These are phyloP conservation scores for Eidolon helvum DNA, from an alignment of 2,113 vertebrate species.

Conservation along the genomic window DNA sequence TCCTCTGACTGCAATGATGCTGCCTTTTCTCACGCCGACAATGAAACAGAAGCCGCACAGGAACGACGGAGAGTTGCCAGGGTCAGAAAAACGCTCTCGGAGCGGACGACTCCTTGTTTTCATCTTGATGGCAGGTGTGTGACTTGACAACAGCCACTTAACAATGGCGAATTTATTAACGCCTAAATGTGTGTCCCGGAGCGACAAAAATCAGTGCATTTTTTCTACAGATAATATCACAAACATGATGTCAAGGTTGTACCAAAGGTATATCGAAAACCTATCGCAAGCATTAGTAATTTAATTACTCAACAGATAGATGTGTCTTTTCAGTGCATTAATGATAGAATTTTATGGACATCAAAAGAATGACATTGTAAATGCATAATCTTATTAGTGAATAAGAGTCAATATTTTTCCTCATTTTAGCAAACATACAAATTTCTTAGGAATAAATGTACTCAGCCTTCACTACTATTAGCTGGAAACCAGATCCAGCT, in stretches of 20 bases:
- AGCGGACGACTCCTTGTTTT: not conserved
- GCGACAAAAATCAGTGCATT: fast-evolving
- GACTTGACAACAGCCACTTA: conserved; percentile 12
- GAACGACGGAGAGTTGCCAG: not conserved
- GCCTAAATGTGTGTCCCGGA: not conserved
- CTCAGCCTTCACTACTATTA: not conserved
- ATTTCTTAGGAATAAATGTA: not conserved
- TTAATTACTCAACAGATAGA: conserved; percentile 23
- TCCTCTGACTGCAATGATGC: not conserved
- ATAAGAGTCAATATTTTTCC: conserved; percentile 1
- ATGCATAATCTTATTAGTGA: conserved; percentile 33
- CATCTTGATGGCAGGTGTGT: not conserved
- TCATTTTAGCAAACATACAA: not conserved
- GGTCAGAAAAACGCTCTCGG: not conserved
- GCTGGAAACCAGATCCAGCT: not conserved
- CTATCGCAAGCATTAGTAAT: not conserved
- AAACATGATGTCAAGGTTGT: not conserved
- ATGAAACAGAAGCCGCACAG: not conserved
- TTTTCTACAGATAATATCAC: not conserved
- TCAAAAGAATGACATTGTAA: conserved; percentile 33
- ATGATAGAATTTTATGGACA: not conserved
- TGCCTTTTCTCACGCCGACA: not conserved
- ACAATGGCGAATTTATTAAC: not conserved
- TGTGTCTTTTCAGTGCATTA: conserved; percentile 33
- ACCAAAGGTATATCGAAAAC: not conserved